These are phyloP conservation scores for Achlya flavicornis DNA, from an alignment of 2,888 invertebrate genomes.

Conservation along the genomic window DNA sequence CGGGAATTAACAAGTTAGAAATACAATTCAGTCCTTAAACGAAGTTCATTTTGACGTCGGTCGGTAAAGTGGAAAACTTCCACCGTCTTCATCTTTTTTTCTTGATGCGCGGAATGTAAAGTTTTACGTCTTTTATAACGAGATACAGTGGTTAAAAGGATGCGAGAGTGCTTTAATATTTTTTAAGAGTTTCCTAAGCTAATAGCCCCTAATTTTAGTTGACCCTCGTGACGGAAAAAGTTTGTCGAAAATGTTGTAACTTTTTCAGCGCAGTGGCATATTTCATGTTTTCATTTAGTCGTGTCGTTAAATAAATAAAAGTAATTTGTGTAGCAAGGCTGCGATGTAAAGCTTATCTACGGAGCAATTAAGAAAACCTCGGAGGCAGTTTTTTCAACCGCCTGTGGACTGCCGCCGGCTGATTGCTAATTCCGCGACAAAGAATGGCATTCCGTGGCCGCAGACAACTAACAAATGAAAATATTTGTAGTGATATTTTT, in stretches of 20 bases:
- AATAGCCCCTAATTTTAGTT: constrained; percentile 44
- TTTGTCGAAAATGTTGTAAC: constrained; percentile 17
- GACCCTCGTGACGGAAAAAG: constrained; percentile 30
- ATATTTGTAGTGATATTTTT: constrained; percentile 38
- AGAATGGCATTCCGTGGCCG: constrained; percentile 66
- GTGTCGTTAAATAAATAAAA: constrained; percentile 66
- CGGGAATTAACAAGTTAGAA: constrained; percentile 79
- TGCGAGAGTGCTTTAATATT: constrained; percentile 37
- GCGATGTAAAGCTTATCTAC: constrained; percentile 67
- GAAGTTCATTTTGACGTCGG: constrained; percentile 76
- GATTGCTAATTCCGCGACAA: constrained; percentile 80
- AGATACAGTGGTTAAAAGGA: constrained; percentile 57
- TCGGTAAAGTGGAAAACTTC: constrained; percentile 78
- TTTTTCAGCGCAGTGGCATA: constrained; percentile 30
- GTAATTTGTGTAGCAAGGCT: constrained; percentile 64
- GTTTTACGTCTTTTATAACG: constrained; percentile 66
- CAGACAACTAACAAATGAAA: constrained; percentile 61
- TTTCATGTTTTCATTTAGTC: constrained; percentile 65
- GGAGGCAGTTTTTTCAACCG: constrained; percentile 57
- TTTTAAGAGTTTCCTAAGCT: constrained; percentile 35
- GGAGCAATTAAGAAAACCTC: constrained; percentile 72
- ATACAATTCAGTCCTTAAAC: constrained; percentile 79
- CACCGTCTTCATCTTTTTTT: constrained; percentile 59
- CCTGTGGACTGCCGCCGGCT: constrained; percentile 51
- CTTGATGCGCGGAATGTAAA: constrained; percentile 57